These are phyloP conservation scores for Hemaris fuciformis DNA, from an alignment of 2,888 invertebrate species.

Conservation along the genomic window DNA sequence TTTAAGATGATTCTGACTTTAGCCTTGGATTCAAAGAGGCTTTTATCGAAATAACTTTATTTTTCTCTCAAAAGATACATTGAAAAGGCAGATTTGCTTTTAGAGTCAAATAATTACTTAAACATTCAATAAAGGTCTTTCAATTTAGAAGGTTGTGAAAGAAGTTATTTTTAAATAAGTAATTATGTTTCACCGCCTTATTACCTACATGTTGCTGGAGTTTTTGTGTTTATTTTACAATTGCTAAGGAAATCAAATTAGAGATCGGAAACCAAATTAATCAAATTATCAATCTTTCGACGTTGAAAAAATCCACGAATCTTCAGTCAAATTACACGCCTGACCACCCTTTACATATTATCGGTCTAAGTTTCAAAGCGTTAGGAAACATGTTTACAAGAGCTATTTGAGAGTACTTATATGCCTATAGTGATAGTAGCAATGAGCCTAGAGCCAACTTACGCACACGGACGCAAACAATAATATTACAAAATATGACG, in stretches of 20 bases:
- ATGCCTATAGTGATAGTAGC: too few relatives aligned
- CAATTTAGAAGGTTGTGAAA: background rate
- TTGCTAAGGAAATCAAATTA: background rate
- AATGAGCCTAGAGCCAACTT: too few relatives aligned
- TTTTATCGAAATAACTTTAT: constrained; percentile 29
- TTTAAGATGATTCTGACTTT: background rate
- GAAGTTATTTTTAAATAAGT: background rate
- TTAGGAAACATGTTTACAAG: too few relatives aligned
- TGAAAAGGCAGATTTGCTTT: constrained; percentile 22
- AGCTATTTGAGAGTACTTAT: too few relatives aligned
- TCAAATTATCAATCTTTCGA: too few relatives aligned
- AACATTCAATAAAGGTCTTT: constrained; percentile 11
- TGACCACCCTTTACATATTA: too few relatives aligned
- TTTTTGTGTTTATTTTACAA: background rate
- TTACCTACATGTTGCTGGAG: background rate
- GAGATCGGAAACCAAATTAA: too few relatives aligned
- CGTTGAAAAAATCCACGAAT: too few relatives aligned
- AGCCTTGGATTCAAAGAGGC: background rate
- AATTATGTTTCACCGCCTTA: background rate
- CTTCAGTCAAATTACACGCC: too few relatives aligned
- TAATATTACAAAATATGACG: too few relatives aligned
- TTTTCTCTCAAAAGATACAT: constrained; percentile 28
- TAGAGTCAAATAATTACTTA: constrained; percentile 27
- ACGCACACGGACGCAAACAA: too few relatives aligned
- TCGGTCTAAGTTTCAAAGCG: too few relatives aligned